Base-by-base conservation (phyloP, 1,140 invertebrate species). In the Macrosteles quadrilineatus region DNA sequence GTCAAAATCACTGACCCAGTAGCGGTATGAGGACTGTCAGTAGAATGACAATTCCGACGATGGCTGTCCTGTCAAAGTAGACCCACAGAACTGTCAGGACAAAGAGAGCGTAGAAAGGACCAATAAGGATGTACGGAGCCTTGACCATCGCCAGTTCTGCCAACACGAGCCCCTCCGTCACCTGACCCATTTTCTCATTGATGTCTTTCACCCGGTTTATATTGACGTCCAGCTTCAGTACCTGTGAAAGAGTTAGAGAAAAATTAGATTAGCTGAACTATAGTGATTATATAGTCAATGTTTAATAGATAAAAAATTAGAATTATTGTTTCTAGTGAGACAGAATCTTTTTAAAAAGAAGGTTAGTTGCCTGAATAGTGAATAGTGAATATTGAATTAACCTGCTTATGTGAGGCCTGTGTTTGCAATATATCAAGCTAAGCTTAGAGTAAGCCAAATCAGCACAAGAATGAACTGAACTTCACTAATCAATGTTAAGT, bases 121-220 rank as follows among this genome's bases (percentile, higher is more conserved):
- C 63, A 66, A 66, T 66, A 32, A 66, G 21, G 17, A 66, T 66
- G 32, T 66, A 66, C 1, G 63, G 63, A 4, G 63, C 63, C 27
- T 66, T 66, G 2, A 66, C 63, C 40, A 66, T 66, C 1, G 63
- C 40, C 29, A 66, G 19, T 36, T 66, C 63, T 21, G 63, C 63
- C 32, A 66, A 21, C 11, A 66, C 63, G 9, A 66, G 21, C 19
- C 63, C 63, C 27, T 66, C 63, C 2, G 63, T 66, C 40, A 66
- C 63, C 17, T 45, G 63, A 45, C 63, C 40, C 63, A 66, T 43
- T 36, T 66, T 66, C 36, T 66, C 63, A 27, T 66, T 66, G 9
- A 66, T 66, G 6, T 66, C 63, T 27, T 43, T 40, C n/a, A 66
- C 63, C 11, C 63, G 17, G 32, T 66, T 66, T 12, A 19, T 36